A percentile compares a stretch with the other conserved stretches of the same genome.
phyloP scores from a whole-genome alignment of 2,113 vertebrate species.

The Benitochromis conjunctus region DNA sequence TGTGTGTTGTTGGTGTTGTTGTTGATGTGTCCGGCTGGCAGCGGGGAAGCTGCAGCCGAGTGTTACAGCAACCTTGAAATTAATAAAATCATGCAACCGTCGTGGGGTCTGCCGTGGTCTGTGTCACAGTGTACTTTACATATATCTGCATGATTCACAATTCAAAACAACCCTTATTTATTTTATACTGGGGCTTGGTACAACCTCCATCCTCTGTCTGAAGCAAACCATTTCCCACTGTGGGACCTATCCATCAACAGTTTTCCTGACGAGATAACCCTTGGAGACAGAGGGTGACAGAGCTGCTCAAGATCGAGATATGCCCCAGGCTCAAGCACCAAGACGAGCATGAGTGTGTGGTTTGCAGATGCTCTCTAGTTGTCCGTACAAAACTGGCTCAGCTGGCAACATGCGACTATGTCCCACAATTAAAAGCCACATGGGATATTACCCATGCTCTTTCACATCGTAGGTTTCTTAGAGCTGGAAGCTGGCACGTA shows the following conservation, averaged over 20 bases:
- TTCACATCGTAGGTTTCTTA: neutral
- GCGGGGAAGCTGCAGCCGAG: too few relatives aligned
- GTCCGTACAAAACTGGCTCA: neutral
- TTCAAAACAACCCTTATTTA: neutral
- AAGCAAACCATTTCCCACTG: neutral
- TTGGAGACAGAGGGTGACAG: neutral
- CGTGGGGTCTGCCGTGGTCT: too few relatives aligned
- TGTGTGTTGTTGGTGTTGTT: too few relatives aligned
- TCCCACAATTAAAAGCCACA: constrained; percentile 6
- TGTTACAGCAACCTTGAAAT: too few relatives aligned
- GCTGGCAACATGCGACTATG: constrained; percentile 11
- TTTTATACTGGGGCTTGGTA: neutral
- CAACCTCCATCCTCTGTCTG: neutral
- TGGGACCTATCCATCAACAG: neutral
- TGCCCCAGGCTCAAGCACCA: neutral
- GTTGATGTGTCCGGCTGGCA: too few relatives aligned
- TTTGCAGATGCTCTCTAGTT: neutral
- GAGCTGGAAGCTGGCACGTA: neutral
- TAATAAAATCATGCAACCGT: too few relatives aligned
- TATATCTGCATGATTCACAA: neutral
- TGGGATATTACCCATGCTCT: neutral
- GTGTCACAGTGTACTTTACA: neutral
- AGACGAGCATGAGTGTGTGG: neutral
- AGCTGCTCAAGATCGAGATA: neutral
- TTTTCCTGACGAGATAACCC: neutral